Percentiles rank a stretch among this genome's conserved stretches.
Conservation (phyloP, 2,888 invertebrate genomes). For the Drosophila borborema region DNA sequence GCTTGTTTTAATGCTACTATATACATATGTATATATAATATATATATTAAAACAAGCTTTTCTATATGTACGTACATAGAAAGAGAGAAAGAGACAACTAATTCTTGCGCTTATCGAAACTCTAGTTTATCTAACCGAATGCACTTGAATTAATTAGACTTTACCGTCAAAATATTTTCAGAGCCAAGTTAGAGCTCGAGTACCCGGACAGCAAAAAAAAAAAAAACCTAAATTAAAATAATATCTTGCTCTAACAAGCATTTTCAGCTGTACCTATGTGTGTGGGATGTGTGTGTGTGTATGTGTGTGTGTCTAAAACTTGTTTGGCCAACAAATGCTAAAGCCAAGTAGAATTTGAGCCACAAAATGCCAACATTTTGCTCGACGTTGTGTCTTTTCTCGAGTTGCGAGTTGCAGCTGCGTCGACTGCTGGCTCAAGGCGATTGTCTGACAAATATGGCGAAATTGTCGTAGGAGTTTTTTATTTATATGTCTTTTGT, state of each 20-base stretch:
- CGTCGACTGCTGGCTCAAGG: slow-evolving; percentile 54
- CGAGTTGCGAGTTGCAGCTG: slow-evolving; percentile 40
- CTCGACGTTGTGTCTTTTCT: slow-evolving; percentile 28
- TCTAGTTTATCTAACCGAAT: background rate
- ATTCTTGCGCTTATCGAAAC: background rate
- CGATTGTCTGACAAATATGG: slow-evolving; percentile 67
- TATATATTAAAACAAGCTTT: no score
- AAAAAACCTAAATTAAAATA: background rate
- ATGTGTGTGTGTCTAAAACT: slow-evolving; percentile 45
- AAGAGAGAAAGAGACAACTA: background rate
- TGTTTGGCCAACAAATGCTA: slow-evolving; percentile 52
- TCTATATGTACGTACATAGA: background rate
- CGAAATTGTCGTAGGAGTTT: slow-evolving; percentile 68
- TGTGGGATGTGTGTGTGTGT: slow-evolving; percentile 3
- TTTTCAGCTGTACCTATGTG: slow-evolving; percentile 7
- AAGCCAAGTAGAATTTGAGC: slow-evolving; percentile 51
- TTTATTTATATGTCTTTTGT: slow-evolving; percentile 29
- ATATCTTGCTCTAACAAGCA: slow-evolving; percentile 11
- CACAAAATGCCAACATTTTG: slow-evolving; percentile 39
- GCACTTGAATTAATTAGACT: slow-evolving; percentile 14
- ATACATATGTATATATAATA: no score
- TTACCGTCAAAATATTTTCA: slow-evolving; percentile 1
- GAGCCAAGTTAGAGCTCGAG: background rate
- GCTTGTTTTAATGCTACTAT: background rate
- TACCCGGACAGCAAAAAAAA: no score